Evolutionary conservation across 2,888 invertebrate genomes (phyloP), one percentile per base, ranked within the genome.

Genomic region (Euplexia lucipara): DNA sequence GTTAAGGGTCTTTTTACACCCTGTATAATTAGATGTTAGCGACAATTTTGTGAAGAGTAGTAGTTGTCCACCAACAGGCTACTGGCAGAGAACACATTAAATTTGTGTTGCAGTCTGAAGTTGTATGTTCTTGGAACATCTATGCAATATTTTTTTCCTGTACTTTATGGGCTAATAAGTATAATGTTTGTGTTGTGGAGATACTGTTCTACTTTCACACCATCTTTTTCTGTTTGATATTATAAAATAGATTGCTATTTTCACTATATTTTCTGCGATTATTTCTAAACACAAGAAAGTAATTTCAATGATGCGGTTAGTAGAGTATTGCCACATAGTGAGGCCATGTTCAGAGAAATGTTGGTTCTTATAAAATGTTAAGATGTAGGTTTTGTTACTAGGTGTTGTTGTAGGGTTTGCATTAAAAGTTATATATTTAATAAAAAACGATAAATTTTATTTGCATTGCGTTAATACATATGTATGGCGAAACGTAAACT

Each of bases 401-500:
- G 42, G 67, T 66, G n/a, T 6, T 6, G 9, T 3, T 10, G 0
- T 47, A 20, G 35, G 10, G 5, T 14, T n/a, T n/a, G n/a, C 7
- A 65, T 10, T 56, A 26, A 72, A 73, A 35, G 22, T 16, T 8
- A 2, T 8, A n/a, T 53, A 8, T 66, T 60, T 54, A 51, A 42
- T 22, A 48, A 57, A n/a, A 66, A 71, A 71, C 35, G 37, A 70
- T 78, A 66, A 51, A 51, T 68, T 81, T 45, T 60, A 68, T 72
- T 70, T 48, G 35, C 1, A 18, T 70, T 70, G 16, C 14, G 26
- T 72, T 82, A 51, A 74, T 78, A 84, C 63, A 82, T 79, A 69
- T 64, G 71, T 83, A 87, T 86, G 84, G 81, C 81, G 63, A 82
- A 81, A 66, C 41, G 66, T 70, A 81, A 80, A 79, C 70, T 71